Evolutionary conservation across 2,888 invertebrate genomes (phyloP), one percentile per base, ranked within the genome.

Genomic region (Brachyopa scutellaris): DNA sequence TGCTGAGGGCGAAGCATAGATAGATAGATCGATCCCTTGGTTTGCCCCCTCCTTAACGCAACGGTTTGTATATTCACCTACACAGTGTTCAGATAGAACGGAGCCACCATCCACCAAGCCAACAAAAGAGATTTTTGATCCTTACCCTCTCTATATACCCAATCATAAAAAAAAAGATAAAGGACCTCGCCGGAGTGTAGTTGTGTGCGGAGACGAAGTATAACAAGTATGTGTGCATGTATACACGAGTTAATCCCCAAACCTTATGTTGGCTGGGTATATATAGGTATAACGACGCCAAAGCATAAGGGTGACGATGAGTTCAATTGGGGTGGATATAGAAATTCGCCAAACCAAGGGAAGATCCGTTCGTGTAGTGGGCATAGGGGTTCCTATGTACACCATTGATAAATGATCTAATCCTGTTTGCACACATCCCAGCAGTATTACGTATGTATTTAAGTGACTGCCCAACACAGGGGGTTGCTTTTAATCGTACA

Each of bases 11-110:
- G 49, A 45, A 77, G 7, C 70, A 70, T 26, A 49, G 67, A n/a
- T n/a, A n/a, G n/a, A n/a, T n/a, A 74, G 82, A 82, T 82, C 82
- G 77, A 76, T 82, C 82, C 82, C 70, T 72, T 5, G 29, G 13
- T 40, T 4, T 40, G 23, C 47, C 67, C 72, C 72, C 59, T 51
- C 49, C n/a, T 36, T 53, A 26, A 26, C 6, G 6, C 26, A n/a
- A n/a, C 6, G 11, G 26, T 21, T 3, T 36, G 7, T 33, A 15
- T 33, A 29, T 26, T 51, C 57, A 45, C 66, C 47, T 82, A 51
- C 62, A 57, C 42, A 31, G 23, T 2, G n/a, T 8, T 38, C 1
- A 38, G 11, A 57, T 23, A 59, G 33, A n/a, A 5, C 47, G n/a
- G n/a, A n/a, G n/a, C n/a, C n/a, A n/a, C n/a, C n/a, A n/a, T 47